These are phyloP conservation scores for Drosophila kikkawai DNA, from an alignment of 1,140 invertebrate species.

Conservation along the genomic window DNA sequence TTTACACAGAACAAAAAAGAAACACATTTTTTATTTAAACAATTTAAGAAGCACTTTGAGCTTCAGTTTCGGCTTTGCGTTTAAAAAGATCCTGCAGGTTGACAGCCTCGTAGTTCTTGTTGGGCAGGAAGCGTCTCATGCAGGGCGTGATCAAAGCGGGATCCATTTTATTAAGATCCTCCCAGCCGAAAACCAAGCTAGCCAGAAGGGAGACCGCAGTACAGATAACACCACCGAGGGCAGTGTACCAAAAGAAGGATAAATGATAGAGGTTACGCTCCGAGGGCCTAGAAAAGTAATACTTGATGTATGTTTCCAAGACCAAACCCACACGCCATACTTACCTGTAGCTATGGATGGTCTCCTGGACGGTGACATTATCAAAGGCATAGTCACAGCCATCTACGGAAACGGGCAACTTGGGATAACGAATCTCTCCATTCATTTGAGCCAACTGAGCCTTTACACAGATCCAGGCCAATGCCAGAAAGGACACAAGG, in stretches of 20 bases:
- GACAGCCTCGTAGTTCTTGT: slow-evolving; percentile 54
- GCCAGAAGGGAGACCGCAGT: slow-evolving; percentile 47
- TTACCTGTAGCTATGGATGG: slow-evolving; percentile 65
- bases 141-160: slow-evolving; percentile 69
- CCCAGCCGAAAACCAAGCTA: slow-evolving; percentile 56
- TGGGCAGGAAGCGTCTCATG: slow-evolving; percentile 69
- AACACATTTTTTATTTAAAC: slow-evolving; percentile 11
- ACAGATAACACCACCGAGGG: slow-evolving; percentile 58
- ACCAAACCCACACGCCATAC: not conserved
- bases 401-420: slow-evolving; percentile 87
- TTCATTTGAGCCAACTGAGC: slow-evolving; percentile 89
- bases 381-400: slow-evolving; percentile 87
- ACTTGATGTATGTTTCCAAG: not conserved
- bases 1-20: not conserved
- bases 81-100: slow-evolving; percentile 58
- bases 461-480: slow-evolving; percentile 70
- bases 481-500: slow-evolving; percentile 55
- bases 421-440: slow-evolving; percentile 87
- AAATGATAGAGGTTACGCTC: slow-evolving; percentile 71
- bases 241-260: slow-evolving; percentile 75
- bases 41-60: slow-evolving; percentile 9
- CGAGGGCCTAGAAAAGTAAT: slow-evolving; percentile 42
- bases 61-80: slow-evolving; percentile 17
- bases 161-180: slow-evolving; percentile 65
- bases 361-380: slow-evolving; percentile 64